Evolutionary conservation across 2,113 vertebrate species (phyloP), one percentile per base, ranked within the genome.

Genomic region (Oncorhynchus gorbuscha): DNA sequence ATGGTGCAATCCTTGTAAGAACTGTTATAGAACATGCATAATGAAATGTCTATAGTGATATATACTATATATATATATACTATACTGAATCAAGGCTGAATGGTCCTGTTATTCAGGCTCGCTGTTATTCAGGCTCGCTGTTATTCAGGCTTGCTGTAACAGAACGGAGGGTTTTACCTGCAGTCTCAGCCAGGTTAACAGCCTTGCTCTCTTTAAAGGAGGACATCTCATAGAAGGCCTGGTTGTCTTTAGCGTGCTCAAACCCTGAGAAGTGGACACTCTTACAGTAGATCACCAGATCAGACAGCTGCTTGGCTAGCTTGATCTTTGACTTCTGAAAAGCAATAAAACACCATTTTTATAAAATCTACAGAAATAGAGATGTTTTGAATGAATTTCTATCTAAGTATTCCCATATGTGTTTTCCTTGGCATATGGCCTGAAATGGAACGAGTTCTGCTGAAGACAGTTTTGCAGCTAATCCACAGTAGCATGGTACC

Each of bases 281-380:
- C 90, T 97, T 98, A 90, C 97, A 99, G 93, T 97, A 99, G 80
- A 98, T 83, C 28, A 99, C 95, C 1, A 95, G 81, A 75, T 99
- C 93, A 0, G 97, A 99, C 11, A 99, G 95, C 82, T 95, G 94
- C 78, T 94, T 95, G 69, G 93, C 95, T 16, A 99, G 93, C 84
- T 95, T 96, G 64, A 98, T 93, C 86, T 94, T 97, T 73, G 94
- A 91, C 76, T 92, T 95, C 96, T 97, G 85, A 78, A 0, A 81
- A 79, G 71, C 80, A 13, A 24, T 55, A 16, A 3, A 13, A 24
- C 18, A 13, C 2, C n/a, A 4, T 7, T 7, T n/a, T 12, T n/a
- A 51, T 18, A 45, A 89, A 81, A 77, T 0, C 87, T 70, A 76
- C 82, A 28, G 87, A 1, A 71, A 73, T 39, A 39, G 35, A 58